These are phyloP conservation scores for Tuberolachnus salignus DNA, from an alignment of 2,888 invertebrate genomes.

Conservation along the genomic window DNA sequence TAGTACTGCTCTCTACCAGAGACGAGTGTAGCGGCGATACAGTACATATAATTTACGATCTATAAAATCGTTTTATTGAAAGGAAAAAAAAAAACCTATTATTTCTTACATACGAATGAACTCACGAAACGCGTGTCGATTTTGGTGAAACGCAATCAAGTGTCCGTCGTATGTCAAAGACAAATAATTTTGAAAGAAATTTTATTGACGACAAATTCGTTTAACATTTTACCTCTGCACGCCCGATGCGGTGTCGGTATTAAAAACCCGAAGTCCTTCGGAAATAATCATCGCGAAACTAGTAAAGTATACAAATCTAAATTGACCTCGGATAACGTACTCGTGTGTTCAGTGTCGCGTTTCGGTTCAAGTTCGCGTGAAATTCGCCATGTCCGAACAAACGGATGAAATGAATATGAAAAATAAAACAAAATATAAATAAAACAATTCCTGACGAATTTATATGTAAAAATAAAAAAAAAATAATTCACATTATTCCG, in stretches of 20 bases:
- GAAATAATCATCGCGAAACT: conserved; percentile 10
- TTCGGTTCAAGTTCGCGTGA: conserved; percentile 46
- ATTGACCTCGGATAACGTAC: conserved; percentile 10
- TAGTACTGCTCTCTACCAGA: too few relatives aligned
- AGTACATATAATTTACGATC: too few relatives aligned
- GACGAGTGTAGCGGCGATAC: too few relatives aligned
- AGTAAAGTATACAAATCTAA: background rate
- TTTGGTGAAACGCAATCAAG: too few relatives aligned
- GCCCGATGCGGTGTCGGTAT: background rate
- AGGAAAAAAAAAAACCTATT: background rate
- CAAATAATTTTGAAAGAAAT: conserved; percentile 2
- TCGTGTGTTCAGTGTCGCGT: conserved; percentile 45
- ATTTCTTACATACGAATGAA: background rate
- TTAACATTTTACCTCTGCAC: background rate
- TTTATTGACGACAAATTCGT: background rate
- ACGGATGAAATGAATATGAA: background rate
- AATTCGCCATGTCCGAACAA: conserved; percentile 11
- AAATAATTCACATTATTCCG: too few relatives aligned
- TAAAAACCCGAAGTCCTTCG: conserved; percentile 31
- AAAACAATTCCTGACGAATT: too few relatives aligned
- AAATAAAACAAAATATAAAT: background rate
- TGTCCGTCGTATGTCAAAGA: background rate
- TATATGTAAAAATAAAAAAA: too few relatives aligned
- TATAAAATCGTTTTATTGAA: too few relatives aligned
- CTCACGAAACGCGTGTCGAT: background rate